Conservation (phyloP, 2,113 vertebrate species). For the Hoplias malabaricus region DNA sequence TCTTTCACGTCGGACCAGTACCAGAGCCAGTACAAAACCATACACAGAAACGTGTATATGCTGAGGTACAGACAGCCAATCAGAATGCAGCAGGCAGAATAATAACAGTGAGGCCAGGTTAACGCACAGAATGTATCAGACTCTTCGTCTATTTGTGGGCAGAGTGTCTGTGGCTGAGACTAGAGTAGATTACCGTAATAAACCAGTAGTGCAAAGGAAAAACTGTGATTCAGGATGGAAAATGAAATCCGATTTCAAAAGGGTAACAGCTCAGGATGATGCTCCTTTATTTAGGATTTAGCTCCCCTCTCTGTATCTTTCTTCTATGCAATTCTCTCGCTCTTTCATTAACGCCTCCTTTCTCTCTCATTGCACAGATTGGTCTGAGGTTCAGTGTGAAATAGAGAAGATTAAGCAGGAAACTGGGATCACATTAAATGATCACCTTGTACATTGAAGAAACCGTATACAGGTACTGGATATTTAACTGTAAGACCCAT, state of each 20-base stretch:
- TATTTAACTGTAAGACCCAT: slow-evolving; percentile 48
- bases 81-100: too few relatives aligned
- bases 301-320: not conserved
- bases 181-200: too few relatives aligned
- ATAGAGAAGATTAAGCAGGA: not conserved
- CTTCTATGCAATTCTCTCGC: not conserved
- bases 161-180: too few relatives aligned
- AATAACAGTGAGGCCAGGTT: too few relatives aligned
- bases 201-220: not conserved
- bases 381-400: not conserved
- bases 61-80: too few relatives aligned
- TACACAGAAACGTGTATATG: too few relatives aligned
- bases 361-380: not conserved
- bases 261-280: not conserved
- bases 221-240: not conserved
- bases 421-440: slow-evolving; percentile 18
- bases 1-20: too few relatives aligned
- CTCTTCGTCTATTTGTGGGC: too few relatives aligned
- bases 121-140: too few relatives aligned
- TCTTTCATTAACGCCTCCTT: not conserved
- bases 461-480: slow-evolving; percentile 31
- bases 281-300: slow-evolving; percentile 46
- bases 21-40: too few relatives aligned
- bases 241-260: slow-evolving; percentile 30
- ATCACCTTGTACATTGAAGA: slow-evolving; percentile 49